Conservation (phyloP, 2,113 vertebrate genomes). For the Xiphophorus maculatus region DNA sequence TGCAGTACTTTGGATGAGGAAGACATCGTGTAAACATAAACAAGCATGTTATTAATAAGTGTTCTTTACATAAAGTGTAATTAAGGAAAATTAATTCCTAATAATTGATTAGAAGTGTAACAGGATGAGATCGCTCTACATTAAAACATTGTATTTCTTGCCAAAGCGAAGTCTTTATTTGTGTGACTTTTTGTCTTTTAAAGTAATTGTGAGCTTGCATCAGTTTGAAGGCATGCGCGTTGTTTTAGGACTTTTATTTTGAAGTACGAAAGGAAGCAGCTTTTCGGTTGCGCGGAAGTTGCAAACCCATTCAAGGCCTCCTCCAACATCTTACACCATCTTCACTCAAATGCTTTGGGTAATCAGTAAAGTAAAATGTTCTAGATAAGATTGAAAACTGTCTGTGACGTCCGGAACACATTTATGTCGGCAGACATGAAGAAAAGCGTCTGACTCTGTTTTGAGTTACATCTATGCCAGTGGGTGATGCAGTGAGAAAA, state of each 20-base stretch:
- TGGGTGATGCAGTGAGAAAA: too few species aligned
- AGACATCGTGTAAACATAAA: neutral
- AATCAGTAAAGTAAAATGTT: too few species aligned
- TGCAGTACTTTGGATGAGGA: conserved; percentile 39
- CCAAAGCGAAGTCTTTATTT: neutral
- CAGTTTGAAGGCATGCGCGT: neutral
- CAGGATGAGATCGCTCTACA: too few species aligned
- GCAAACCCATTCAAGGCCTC: too few species aligned
- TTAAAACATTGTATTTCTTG: neutral
- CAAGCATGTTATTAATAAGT: neutral
- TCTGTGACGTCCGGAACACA: too few species aligned
- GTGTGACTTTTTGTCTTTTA: neutral
- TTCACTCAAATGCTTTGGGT: too few species aligned
- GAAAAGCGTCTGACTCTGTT: too few species aligned
- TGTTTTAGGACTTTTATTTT: neutral
- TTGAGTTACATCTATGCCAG: too few species aligned
- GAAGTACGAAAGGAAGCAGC: neutral
- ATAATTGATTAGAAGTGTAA: neutral
- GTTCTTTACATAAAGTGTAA: neutral
- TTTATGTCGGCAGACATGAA: too few species aligned
- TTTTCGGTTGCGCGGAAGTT: neutral
- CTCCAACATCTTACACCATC: too few species aligned
- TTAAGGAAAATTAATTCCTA: neutral
- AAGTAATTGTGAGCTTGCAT: neutral
- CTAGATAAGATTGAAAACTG: too few species aligned